These are phyloP conservation scores for Falco biarmicus DNA, from an alignment of 2,797 vertebrate genomes.

Conservation along the genomic window DNA sequence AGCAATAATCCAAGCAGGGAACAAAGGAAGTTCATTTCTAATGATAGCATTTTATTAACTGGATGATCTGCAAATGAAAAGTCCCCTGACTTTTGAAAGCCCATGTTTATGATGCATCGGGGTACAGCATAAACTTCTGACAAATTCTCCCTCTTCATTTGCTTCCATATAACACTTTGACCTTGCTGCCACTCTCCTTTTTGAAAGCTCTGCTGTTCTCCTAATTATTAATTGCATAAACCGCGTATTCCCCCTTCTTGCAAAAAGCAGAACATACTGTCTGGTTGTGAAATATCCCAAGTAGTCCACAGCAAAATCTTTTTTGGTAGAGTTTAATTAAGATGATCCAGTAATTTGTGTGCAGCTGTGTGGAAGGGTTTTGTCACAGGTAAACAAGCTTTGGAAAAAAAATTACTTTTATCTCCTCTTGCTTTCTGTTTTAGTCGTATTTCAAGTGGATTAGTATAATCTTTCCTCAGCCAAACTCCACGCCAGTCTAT, in stretches of 20 bases:
- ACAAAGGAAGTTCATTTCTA: constrained; percentile 48
- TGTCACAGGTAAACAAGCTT: constrained; percentile 52
- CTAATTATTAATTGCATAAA: background rate
- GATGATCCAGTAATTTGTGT: background rate
- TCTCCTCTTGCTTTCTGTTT: constrained; percentile 36
- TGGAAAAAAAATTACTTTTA: background rate
- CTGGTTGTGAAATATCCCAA: background rate
- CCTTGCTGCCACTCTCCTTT: background rate
- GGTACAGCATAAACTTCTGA: background rate
- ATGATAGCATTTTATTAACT: constrained; percentile 18
- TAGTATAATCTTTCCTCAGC: constrained; percentile 5
- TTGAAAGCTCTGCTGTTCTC: background rate
- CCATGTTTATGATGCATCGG: background rate
- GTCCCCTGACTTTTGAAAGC: background rate
- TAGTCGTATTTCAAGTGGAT: constrained; percentile 38
- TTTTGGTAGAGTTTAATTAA: background rate
- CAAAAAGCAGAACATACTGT: background rate
- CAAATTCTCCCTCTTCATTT: background rate
- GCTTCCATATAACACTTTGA: background rate
- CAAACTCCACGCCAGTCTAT: constrained; percentile 16
- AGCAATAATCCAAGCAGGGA: constrained; percentile 26
- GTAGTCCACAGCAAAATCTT: background rate
- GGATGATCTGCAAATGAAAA: constrained; percentile 10
- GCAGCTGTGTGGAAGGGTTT: constrained; percentile 16
- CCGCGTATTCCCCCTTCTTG: background rate